These are phyloP conservation scores for Aelia acuminata DNA, from an alignment of 2,888 invertebrate species.

Conservation along the genomic window DNA sequence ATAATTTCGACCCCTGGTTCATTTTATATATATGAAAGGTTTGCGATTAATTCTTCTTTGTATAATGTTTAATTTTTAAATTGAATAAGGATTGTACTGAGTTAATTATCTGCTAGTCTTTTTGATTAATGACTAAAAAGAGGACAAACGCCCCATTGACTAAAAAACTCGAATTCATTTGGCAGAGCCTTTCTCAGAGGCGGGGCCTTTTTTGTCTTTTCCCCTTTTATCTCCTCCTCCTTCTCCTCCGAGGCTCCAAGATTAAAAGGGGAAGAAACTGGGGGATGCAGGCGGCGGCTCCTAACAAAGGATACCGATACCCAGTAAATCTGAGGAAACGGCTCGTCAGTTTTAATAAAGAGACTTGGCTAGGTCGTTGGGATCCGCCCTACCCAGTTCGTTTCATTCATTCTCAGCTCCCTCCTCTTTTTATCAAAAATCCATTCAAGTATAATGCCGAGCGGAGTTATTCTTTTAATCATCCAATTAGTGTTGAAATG, in stretches of 20 bases:
- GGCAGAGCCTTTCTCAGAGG: slow-evolving; percentile 26
- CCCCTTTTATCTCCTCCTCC: slow-evolving; percentile 2
- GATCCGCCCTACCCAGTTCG: background rate
- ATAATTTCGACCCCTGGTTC: too few species aligned
- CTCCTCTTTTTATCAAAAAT: background rate
- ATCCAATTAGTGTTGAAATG: background rate
- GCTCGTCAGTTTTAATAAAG: slow-evolving; percentile 50
- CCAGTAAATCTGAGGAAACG: slow-evolving; percentile 43
- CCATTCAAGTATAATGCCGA: background rate
- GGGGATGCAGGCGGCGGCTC: background rate
- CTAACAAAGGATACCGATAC: slow-evolving; percentile 48
- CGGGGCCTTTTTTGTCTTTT: background rate
- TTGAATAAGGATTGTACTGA: background rate
- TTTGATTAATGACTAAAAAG: background rate
- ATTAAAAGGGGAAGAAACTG: slow-evolving; percentile 45
- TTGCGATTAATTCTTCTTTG: too few species aligned
- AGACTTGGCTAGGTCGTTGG: background rate
- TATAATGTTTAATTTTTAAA: too few species aligned
- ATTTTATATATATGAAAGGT: too few species aligned
- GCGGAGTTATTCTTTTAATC: background rate
- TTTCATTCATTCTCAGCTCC: slow-evolving; percentile 19
- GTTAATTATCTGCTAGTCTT: background rate
- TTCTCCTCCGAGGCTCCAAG: slow-evolving; percentile 34
- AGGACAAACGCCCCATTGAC: background rate
- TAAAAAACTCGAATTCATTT: slow-evolving; percentile 44